A percentile compares a stretch with the other conserved stretches of the same genome.
Conservation (phyloP, 2,888 invertebrate species). For the Prosapia bicincta region DNA sequence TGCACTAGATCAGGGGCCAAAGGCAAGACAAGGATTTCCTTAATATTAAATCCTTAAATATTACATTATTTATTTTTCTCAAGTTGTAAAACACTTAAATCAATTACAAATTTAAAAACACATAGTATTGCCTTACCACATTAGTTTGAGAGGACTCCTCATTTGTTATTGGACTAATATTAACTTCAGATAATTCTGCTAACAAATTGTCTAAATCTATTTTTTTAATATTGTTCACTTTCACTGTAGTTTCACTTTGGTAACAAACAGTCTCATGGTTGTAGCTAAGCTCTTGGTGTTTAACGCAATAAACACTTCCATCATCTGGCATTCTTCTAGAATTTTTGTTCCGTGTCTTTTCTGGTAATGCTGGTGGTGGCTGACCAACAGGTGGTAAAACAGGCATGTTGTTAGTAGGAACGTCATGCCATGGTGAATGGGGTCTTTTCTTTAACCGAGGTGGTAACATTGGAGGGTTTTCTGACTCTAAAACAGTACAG, state of each 20-base stretch:
- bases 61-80: too few species aligned
- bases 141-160: neutral
- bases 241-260: neutral
- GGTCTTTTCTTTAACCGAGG: constrained; percentile 25
- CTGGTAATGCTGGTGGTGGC: constrained; percentile 32
- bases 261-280: neutral
- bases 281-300: neutral
- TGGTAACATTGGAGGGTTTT: constrained; percentile 30
- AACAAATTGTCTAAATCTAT: constrained; percentile 21
- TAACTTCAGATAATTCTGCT: constrained; percentile 29
- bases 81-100: too few species aligned
- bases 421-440: constrained; percentile 43
- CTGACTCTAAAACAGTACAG: constrained; percentile 39
- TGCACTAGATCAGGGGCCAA: too few species aligned
- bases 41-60: too few species aligned
- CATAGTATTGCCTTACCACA: neutral
- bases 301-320: neutral
- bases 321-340: neutral
- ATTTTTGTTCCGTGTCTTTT: constrained; percentile 24
- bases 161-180: constrained; percentile 1
- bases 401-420: constrained; percentile 42
- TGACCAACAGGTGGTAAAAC: constrained; percentile 18
- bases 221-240: neutral
- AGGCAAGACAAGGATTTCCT: too few species aligned
- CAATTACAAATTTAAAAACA: too few species aligned